Evolutionary conservation across 2,113 vertebrate species (phyloP).

Genomic region (Tetrax tetrax): DNA sequence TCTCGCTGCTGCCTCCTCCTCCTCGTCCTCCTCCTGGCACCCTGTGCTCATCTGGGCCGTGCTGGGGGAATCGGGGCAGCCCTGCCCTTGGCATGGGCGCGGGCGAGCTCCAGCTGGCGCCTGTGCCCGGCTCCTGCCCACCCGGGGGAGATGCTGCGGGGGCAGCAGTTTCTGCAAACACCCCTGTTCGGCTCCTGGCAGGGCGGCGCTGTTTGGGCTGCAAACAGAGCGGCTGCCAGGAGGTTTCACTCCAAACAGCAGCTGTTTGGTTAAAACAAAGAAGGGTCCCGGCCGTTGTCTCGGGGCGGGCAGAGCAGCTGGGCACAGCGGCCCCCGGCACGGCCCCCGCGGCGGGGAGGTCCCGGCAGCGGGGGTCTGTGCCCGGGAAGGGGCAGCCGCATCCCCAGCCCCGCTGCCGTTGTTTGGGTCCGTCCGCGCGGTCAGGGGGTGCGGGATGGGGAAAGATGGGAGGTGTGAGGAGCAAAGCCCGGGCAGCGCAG

Average conservation of each 20-base stretch:
- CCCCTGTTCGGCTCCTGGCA: accelerated
- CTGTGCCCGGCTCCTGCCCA: neutral
- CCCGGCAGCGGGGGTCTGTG: neutral
- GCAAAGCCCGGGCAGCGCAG: neutral
- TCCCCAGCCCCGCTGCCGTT: accelerated
- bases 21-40: neutral
- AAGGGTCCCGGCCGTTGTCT: neutral
- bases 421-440: accelerated
- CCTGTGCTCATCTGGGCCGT: neutral
- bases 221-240: slow-evolving; percentile 1
- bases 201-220: neutral
- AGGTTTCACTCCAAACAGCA: slow-evolving; percentile 55
- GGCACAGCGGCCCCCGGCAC: neutral
- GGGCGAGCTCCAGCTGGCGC: neutral
- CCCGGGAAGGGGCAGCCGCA: accelerated
- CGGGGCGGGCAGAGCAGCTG: neutral
- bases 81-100: neutral
- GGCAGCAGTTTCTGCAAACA: neutral
- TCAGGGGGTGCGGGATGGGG: no score
- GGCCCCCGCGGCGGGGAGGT: accelerated
- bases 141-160: neutral
- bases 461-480: neutral
- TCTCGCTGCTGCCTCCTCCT: neutral
- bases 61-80: neutral
- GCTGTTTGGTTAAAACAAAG: slow-evolving; percentile 15